Conservation (phyloP, 2,888 invertebrate species). For the Epicampocera succincta region DNA sequence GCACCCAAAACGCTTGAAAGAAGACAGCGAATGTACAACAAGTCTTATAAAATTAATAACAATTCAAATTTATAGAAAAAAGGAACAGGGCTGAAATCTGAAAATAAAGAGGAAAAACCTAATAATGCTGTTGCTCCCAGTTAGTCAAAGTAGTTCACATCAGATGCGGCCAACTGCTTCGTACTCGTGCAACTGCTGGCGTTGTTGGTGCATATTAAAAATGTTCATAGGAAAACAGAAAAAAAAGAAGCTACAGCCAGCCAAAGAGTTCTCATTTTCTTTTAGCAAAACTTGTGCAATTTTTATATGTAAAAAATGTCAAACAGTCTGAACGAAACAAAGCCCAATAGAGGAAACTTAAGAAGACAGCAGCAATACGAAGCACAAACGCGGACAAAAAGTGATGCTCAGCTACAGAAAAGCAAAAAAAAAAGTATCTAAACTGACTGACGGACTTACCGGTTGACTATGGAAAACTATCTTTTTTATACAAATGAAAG, state of each 20-base stretch:
- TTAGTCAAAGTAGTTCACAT: conserved; percentile 41
- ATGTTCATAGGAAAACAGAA: conserved; percentile 21
- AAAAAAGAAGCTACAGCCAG: not conserved
- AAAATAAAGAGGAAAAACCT: not conserved
- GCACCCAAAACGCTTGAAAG: not conserved
- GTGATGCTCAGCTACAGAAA: conserved; percentile 8
- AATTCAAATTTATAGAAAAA: conserved; percentile 31
- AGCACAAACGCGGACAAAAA: not conserved
- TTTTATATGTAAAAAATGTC: conserved; percentile 47
- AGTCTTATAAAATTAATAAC: conserved; percentile 23
- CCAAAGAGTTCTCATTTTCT: conserved; percentile 50
- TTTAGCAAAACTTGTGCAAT: conserved; percentile 37
- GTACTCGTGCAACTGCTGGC: conserved; percentile 10
- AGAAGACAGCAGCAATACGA: conserved; percentile 24
- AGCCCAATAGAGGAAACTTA: conserved; percentile 42
- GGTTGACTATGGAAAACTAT: conserved; percentile 2
- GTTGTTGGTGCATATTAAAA: conserved; percentile 40
- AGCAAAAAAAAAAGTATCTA: not conserved
- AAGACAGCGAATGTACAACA: not conserved
- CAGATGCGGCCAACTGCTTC: conserved; percentile 31
- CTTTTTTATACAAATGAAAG: conserved; percentile 12
- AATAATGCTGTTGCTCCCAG: not conserved
- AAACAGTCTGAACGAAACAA: conserved; percentile 34
- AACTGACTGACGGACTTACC: conserved; percentile 22
- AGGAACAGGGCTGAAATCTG: not conserved